A percentile compares a stretch with the other conserved stretches of the same genome.
Evolutionary conservation across 37 sponge, comb jelly and placozoan species (phyloP).

Genomic region (Ianthella basta): DNA sequence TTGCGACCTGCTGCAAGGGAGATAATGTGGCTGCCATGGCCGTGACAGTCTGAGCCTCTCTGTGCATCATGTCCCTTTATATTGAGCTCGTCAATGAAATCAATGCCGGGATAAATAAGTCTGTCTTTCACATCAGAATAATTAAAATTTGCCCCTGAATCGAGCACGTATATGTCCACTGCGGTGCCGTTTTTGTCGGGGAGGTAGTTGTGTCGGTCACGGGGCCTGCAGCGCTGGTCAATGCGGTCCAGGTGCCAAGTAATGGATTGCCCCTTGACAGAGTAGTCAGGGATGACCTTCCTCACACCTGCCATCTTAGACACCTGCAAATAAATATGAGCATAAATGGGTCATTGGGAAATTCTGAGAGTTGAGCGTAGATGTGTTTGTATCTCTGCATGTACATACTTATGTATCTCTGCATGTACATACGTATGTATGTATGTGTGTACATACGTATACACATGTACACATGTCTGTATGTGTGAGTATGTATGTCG

Average conservation of each 20-base stretch:
- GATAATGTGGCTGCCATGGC: constrained; percentile 78
- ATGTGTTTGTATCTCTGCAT: constrained; percentile 2
- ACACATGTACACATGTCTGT: neutral
- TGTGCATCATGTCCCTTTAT: neutral
- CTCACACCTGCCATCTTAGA: constrained; percentile 11
- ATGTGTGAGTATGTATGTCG: constrained; percentile 10
- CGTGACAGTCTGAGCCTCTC: constrained; percentile 63
- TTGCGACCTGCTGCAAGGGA: constrained; percentile 62
- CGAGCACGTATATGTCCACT: constrained; percentile 75
- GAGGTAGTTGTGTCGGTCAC: constrained; percentile 48
- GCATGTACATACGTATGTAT: neutral
- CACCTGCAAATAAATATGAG: neutral
- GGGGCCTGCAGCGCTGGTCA: constrained; percentile 57
- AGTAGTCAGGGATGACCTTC: constrained; percentile 18
- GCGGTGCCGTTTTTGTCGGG: constrained; percentile 65
- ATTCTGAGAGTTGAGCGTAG: neutral
- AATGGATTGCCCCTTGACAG: constrained; percentile 1
- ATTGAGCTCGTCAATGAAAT: neutral
- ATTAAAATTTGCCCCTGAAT: constrained; percentile 63
- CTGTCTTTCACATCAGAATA: constrained; percentile 34
- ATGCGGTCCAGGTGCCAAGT: constrained; percentile 74
- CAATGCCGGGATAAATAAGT: neutral
- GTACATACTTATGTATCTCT: neutral
- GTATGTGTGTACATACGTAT: neutral
- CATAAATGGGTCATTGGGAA: neutral